Evolutionary conservation across 2,113 vertebrate species (phyloP).

Genomic region (Tretioscincus oriximinensis): DNA sequence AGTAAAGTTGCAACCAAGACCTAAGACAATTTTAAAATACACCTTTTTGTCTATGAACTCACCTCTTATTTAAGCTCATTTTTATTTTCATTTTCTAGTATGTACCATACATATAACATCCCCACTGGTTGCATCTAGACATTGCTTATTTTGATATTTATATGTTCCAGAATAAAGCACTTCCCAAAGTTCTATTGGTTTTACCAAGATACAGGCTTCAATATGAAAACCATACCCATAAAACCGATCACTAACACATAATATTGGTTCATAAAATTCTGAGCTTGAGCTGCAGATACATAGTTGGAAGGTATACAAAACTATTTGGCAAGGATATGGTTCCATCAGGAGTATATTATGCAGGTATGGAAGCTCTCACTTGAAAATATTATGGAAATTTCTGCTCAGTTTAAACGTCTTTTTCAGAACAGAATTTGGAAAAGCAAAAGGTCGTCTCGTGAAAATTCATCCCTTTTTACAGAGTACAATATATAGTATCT

Average conservation of each 20-base stretch:
- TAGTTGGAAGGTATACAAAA: not conserved
- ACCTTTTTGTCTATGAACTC: not conserved
- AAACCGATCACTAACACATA: not conserved
- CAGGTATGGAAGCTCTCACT: not conserved
- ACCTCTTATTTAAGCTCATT: not conserved
- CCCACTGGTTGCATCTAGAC: not conserved
- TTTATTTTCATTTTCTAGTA: not conserved
- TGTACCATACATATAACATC: not conserved
- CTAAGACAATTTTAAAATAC: too few species aligned
- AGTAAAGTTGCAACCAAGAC: too few species aligned
- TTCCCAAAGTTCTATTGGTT: too few species aligned
- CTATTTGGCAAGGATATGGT: not conserved
- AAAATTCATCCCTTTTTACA: not conserved
- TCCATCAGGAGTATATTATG: not conserved
- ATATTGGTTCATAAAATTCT: not conserved
- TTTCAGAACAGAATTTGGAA: not conserved
- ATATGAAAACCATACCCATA: not conserved
- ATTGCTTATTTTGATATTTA: too few species aligned
- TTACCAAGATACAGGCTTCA: not conserved
- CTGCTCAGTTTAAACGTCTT: not conserved
- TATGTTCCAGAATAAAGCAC: too few species aligned
- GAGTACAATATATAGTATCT: too few species aligned
- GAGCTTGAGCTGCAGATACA: not conserved
- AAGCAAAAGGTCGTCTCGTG: too few species aligned
- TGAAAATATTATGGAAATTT: not conserved